Evolutionary conservation across 2,888 invertebrate genomes (phyloP), one percentile per base, ranked within the genome.

Genomic region (Pachymerium ferrugineum): DNA sequence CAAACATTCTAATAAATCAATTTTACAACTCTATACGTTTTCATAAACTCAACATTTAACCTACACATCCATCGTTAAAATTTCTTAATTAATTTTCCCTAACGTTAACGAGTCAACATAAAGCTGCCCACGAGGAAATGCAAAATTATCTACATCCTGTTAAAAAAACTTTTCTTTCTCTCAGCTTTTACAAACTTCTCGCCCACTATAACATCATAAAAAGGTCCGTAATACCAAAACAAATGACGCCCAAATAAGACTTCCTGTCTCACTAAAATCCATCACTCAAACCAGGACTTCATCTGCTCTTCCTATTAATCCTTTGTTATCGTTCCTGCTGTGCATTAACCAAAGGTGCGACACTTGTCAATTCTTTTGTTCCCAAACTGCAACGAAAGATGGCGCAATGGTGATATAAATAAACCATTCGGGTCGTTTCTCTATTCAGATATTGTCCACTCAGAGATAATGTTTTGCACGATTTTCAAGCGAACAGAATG

Each of bases 301-400:
- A n/a, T n/a, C 22, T 47, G 47, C 47, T 47, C n/a, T 42, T 47
- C n/a, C n/a, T n/a, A n/a, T 47, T 47, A 47, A 47, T 47, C 47
- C 47, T 47, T 47, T 47, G 47, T 47, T 47, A 47, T n/a, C n/a
- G 47, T 47, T 47, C 42, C 5, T 16, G 42, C 6, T 14, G 42
- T 3, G 6, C 42, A 16, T n/a, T 42, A 42, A 42, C 12, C 42
- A 42, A 42, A 42, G n/a, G n/a, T n/a, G n/a, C n/a, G n/a, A n/a
- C n/a, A n/a, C n/a, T n/a, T n/a, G n/a, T n/a, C n/a, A n/a, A n/a
- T n/a, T n/a, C n/a, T n/a, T n/a, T n/a, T n/a, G n/a, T n/a, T n/a
- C n/a, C n/a, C n/a, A n/a, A n/a, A n/a, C n/a, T n/a, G n/a, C n/a
- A n/a, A n/a, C n/a, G n/a, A n/a, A n/a, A n/a, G n/a, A n/a, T n/a